Base-by-base conservation (phyloP, 2,888 invertebrate species). In the Neria commutata region DNA sequence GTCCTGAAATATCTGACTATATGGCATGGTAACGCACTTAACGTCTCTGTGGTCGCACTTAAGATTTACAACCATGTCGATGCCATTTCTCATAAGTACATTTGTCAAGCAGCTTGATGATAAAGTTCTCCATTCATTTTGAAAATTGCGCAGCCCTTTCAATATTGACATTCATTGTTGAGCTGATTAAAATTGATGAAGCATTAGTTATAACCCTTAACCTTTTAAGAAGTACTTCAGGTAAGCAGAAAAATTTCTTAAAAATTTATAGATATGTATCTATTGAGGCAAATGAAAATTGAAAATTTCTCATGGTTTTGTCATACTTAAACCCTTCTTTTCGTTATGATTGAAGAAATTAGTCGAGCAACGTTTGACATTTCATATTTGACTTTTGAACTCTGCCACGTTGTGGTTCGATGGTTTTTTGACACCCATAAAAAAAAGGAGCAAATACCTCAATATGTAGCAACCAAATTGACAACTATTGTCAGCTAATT, bases 161-260 rank as follows among this genome's bases (percentile, higher is more conserved):
- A 42, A 42, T 42, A 42, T 42, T 42, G 42, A 42, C 42, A 42
- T 14, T 3, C 21, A 42, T 42, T 42, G 42, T 42, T 42, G 17
- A 19, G 42, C 42, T 42, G 21, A 42, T 42, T 42, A 42, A 17
- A 14, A 42, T 11, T 21, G 4, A 42, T 42, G 4, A 19, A 3
- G 42, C 19, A 6, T 42, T 19, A 42, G 21, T 19, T 42, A 5
- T 6, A 6, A 21, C 21, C 42, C 42, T 42, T 42, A 42, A 42
- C 42, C 42, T 21, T 42, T 42, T 19, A 21, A 21, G 14, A 37
- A 37, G 4, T 37, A n/a, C 37, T n/a, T n/a, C n/a, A n/a, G n/a
- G n/a, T n/a, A n/a, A n/a, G n/a, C n/a, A n/a, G n/a, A n/a, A n/a
- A n/a, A n/a, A n/a, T n/a, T n/a, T n/a, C n/a, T n/a, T n/a, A n/a